phyloP scores from a whole-genome alignment of 2,797 vertebrate species.

The Cuniculus paca region DNA sequence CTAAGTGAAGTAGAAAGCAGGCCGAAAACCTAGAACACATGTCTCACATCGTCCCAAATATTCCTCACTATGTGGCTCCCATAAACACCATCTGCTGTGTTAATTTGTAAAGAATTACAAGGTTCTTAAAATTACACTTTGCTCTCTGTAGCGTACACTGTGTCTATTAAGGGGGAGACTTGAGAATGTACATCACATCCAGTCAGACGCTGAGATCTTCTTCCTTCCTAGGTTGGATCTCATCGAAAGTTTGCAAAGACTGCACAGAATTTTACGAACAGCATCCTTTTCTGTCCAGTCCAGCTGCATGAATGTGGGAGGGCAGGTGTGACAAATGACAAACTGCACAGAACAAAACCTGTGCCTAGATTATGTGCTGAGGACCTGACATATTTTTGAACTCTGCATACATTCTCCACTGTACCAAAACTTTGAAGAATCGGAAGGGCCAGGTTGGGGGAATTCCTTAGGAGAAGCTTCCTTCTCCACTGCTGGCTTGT shows the following conservation, averaged over 20 bases:
- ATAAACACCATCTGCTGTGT: conserved; percentile 84
- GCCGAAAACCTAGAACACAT: conserved; percentile 78
- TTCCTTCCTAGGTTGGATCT: conserved; percentile 56
- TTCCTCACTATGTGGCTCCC: conserved; percentile 77
- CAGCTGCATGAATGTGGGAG: not conserved
- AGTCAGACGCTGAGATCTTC: conserved; percentile 64
- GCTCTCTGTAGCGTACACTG: conserved; percentile 79
- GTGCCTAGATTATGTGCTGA: not conserved
- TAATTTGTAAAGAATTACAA: conserved; percentile 85
- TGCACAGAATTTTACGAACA: conserved; percentile 54
- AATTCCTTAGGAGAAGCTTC: not conserved
- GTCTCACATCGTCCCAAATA: conserved; percentile 80
- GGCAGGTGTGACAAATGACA: not conserved
- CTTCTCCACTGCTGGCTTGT: not conserved
- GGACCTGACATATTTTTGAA: not conserved
- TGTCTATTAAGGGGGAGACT: conserved; percentile 74
- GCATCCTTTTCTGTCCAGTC: not conserved
- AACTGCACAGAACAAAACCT: not conserved
- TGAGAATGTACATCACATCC: conserved; percentile 69
- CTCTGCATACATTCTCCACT: not conserved
- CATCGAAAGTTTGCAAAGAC: conserved; percentile 57
- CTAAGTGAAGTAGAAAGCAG: conserved; percentile 77
- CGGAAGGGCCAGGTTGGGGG: not conserved
- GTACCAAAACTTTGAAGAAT: not conserved
- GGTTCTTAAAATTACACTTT: conserved; percentile 84